Conservation (phyloP, 1,140 invertebrate genomes). For the Macrobrachium rosenbergii region DNA sequence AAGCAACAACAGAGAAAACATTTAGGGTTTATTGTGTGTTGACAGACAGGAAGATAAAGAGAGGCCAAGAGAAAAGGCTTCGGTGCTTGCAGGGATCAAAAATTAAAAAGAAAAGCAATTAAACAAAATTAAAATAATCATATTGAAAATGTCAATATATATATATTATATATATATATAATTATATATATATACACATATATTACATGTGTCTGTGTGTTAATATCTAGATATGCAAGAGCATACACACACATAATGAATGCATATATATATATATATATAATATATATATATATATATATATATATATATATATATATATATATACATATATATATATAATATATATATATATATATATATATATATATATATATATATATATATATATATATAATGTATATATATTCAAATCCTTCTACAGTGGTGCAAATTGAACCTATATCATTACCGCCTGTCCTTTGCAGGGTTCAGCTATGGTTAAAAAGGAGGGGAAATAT, state of each 20-base stretch:
- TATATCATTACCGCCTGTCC: constrained; percentile 50
- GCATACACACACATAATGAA: too few relatives aligned
- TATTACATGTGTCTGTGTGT: background rate
- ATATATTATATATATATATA: constrained; percentile 13
- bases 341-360: too few relatives aligned
- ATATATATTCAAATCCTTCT: background rate
- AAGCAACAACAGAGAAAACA: constrained; percentile 1
- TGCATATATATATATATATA: background rate
- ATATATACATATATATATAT: too few relatives aligned
- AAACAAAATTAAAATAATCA: too few relatives aligned
- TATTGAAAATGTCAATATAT: background rate
- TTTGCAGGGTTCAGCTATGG: constrained; percentile 54
- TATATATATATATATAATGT: too few relatives aligned
- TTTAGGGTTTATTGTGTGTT: background rate
- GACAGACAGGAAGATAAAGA: too few relatives aligned
- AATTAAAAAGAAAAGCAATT: constrained; percentile 5
- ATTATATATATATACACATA: constrained; percentile 16
- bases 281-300: background rate
- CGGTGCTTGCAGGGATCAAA: constrained; percentile 44
- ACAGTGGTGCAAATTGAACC: constrained; percentile 45
- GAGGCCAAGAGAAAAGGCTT: constrained; percentile 25
- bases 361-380: too few relatives aligned
- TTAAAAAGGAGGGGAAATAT: constrained; percentile 36
- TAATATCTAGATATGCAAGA: too few relatives aligned
- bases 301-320: too few relatives aligned